phyloP scores from a whole-genome alignment of 2,797 vertebrate genomes.

The Coracias cyanogaster region DNA sequence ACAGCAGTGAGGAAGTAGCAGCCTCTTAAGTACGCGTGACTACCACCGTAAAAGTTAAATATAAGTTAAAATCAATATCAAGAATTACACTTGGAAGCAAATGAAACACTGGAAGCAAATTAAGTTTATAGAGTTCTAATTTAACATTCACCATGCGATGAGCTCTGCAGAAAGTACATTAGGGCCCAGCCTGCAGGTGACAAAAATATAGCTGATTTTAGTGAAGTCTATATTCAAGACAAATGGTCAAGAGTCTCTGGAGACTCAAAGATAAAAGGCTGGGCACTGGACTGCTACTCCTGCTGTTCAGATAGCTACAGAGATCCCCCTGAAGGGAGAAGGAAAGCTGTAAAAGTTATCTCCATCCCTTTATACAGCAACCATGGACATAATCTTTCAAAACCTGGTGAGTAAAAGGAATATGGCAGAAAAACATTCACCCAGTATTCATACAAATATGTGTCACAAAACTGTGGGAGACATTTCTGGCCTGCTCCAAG shows the following conservation, averaged over 20 bases:
- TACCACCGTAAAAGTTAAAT: slow-evolving; percentile 60
- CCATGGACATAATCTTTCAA: background rate
- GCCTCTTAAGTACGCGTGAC: background rate
- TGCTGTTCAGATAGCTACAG: background rate
- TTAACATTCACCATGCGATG: background rate
- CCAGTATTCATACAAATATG: background rate
- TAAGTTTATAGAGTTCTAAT: slow-evolving; percentile 66
- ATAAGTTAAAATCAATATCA: slow-evolving; percentile 67
- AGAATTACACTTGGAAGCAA: slow-evolving; percentile 58
- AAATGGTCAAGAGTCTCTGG: background rate
- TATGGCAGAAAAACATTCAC: background rate
- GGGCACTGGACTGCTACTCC: background rate
- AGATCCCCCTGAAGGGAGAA: background rate
- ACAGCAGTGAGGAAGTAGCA: background rate
- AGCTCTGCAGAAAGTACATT: slow-evolving; percentile 30
- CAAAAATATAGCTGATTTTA: slow-evolving; percentile 9
- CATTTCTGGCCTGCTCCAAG: background rate
- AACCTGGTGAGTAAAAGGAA: background rate
- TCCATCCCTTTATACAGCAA: background rate
- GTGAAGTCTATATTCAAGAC: slow-evolving; percentile 18
- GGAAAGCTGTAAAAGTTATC: background rate
- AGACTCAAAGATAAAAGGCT: background rate
- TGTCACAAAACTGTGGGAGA: background rate
- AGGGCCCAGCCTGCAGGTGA: background rate
- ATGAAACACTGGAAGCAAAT: slow-evolving; percentile 59